Evolutionary conservation across 2,888 invertebrate genomes (phyloP).

Genomic region (Mamestra brassicae): DNA sequence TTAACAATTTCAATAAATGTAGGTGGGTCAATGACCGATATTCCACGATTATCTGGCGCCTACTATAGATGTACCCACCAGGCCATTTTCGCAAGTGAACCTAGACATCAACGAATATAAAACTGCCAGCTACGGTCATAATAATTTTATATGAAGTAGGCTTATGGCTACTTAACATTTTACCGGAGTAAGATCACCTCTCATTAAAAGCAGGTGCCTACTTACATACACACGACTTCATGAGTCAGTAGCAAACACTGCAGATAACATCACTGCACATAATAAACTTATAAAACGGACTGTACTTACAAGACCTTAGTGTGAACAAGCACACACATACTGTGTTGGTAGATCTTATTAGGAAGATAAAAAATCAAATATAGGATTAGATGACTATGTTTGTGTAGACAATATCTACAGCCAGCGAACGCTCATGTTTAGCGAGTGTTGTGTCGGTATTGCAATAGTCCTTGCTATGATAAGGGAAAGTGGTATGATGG

Average conservation of each 20-base stretch:
- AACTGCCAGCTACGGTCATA: slow-evolving; percentile 12
- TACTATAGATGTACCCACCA: background rate
- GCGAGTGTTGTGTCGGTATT: background rate
- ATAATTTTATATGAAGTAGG: slow-evolving; percentile 32
- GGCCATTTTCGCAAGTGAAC: background rate
- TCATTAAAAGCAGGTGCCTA: slow-evolving; percentile 23
- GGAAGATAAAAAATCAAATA: slow-evolving; percentile 36
- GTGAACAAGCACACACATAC: background rate
- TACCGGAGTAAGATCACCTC: slow-evolving; percentile 33
- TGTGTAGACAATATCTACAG: background rate
- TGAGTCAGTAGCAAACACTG: slow-evolving; percentile 46
- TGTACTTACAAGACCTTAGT: background rate
- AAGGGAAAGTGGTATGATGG: background rate
- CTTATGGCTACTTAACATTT: slow-evolving; percentile 37
- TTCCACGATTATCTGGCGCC: too few relatives aligned
- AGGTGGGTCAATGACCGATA: too few relatives aligned
- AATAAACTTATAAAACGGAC: slow-evolving; percentile 13
- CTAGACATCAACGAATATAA: slow-evolving; percentile 19
- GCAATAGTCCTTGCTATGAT: background rate
- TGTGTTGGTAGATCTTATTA: slow-evolving; percentile 25
- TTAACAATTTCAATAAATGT: too few relatives aligned
- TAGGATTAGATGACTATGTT: slow-evolving; percentile 27
- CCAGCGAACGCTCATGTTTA: background rate
- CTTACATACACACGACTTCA: slow-evolving; percentile 2
- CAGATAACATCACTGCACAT: slow-evolving; percentile 29